These are phyloP conservation scores for Bombus polaris DNA, from an alignment of 1,140 invertebrate genomes.

Conservation along the genomic window DNA sequence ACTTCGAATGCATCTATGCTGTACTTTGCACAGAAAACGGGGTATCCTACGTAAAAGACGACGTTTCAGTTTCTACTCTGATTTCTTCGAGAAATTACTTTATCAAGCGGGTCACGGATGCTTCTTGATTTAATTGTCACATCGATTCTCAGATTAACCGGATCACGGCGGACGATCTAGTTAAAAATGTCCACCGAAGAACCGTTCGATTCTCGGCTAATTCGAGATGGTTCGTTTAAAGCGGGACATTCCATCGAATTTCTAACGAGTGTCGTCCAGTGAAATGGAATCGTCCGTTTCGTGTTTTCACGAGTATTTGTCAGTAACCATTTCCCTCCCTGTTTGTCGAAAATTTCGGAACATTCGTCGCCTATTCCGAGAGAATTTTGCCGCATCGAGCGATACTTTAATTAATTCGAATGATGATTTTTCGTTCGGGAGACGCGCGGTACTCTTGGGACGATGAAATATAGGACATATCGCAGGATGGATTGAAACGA, in stretches of 20 bases:
- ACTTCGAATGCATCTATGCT: too few relatives aligned
- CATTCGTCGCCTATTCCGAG: too few relatives aligned
- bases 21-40: too few relatives aligned
- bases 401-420: constrained; percentile 11
- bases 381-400: neutral
- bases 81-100: neutral
- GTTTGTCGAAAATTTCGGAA: neutral
- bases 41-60: too few relatives aligned
- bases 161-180: neutral
- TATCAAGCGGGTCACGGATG: neutral
- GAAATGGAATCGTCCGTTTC: constrained; percentile 10
- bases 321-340: neutral
- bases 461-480: neutral
- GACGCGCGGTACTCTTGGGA: neutral
- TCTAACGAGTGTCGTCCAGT: neutral
- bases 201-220: neutral
- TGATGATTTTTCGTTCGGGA: neutral
- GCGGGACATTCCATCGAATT: neutral
- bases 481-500: neutral
- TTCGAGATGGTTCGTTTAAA: neutral
- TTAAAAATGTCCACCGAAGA: neutral
- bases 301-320: neutral
- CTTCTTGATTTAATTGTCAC: constrained; percentile 1
- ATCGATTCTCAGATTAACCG: constrained; percentile 3
- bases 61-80: too few relatives aligned